Percentiles rank a stretch among this genome's conserved stretches.
Conservation (phyloP, 2,113 vertebrate genomes). For the Cryptoleucopteryx plumbea region DNA sequence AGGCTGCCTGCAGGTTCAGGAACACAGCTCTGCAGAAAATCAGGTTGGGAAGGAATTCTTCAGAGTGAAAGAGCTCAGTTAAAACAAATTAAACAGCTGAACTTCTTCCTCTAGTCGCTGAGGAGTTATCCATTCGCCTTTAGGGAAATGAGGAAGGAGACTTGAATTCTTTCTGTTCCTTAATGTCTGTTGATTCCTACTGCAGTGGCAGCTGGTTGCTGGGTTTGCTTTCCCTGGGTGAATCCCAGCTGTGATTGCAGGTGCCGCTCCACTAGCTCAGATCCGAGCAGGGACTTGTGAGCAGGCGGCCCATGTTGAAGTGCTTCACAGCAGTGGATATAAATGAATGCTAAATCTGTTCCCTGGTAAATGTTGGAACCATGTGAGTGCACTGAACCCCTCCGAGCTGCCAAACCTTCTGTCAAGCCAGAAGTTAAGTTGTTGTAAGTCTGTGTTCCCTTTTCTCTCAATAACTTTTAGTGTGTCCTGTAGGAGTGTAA, state of each 20-base stretch:
- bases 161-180: not conserved
- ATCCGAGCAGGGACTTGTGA: not conserved
- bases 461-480: not conserved
- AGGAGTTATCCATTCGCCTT: not conserved
- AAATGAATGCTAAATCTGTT: constrained; percentile 41
- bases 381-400: not conserved
- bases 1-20: not conserved
- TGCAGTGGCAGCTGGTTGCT: constrained; percentile 20
- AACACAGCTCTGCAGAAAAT: not conserved
- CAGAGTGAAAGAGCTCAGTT: not conserved
- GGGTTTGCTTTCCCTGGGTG: constrained; percentile 3
- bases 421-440: constrained; percentile 43
- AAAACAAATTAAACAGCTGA: not conserved
- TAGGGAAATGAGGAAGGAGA: not conserved
- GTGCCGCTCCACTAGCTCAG: constrained; percentile 3
- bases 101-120: not conserved
- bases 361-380: constrained; percentile 32
- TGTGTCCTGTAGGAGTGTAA: constrained; percentile 25
- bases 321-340: constrained; percentile 28
- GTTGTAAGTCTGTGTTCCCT: constrained; percentile 1
- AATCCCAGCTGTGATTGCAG: constrained; percentile 55
- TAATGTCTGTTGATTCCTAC: not conserved
- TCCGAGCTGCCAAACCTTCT: constrained; percentile 40
- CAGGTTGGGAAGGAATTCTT: not conserved
- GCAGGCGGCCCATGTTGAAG: constrained; percentile 5